Evolutionary conservation across 2,888 invertebrate genomes (phyloP), one percentile per base, ranked within the genome.

Genomic region (Isotomurus palustris): DNA sequence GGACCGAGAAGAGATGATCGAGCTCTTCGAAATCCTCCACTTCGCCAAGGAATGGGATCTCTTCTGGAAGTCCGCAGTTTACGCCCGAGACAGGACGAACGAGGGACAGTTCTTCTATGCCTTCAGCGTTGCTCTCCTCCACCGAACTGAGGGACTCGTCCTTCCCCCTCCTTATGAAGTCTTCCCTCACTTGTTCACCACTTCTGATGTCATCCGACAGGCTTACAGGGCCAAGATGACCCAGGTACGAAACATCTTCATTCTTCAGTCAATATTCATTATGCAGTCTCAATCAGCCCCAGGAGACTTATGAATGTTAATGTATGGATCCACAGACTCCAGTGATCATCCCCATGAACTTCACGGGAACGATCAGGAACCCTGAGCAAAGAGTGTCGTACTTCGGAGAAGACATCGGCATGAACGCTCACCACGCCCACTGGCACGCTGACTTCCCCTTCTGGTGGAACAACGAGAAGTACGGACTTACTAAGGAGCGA

Each of bases 391-490:
- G 72, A 12, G 66, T 73, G 21, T 71, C 73, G 3, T 73, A 73
- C 61, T 72, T 72, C 62, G 69, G 73, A 10, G 73, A 73, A 50
- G 90, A 90, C 75, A 53, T 63, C 25, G 71, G 69, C 25, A 61
- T 73, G 57, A 73, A 73, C 63, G 69, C 72, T 14, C 73, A 73
- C 52, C 73, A 73, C 61, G 70, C 71, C 54, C 72, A 72, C 45
- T 73, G 72, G 72, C 73, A 73, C 56, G 60, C 72, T 64, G 72
- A 72, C 57, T 72, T 71, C 51, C 72, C 73, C 17, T 71, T 71
- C 62, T 71, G 71, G 64, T 73, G 73, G 73, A 58, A 68, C 57
- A 60, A 51, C 21, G 56, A 63, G 44, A 65, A 71, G 28, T 64
- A 67, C 36, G 66, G 66, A 45, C 59, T 48, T 8, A 12, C n/a